A percentile compares a stretch with the other conserved stretches of the same genome.
These are phyloP conservation scores for Sakesphorus luctuosus DNA, from an alignment of 2,113 vertebrate species.

Conservation along the genomic window DNA sequence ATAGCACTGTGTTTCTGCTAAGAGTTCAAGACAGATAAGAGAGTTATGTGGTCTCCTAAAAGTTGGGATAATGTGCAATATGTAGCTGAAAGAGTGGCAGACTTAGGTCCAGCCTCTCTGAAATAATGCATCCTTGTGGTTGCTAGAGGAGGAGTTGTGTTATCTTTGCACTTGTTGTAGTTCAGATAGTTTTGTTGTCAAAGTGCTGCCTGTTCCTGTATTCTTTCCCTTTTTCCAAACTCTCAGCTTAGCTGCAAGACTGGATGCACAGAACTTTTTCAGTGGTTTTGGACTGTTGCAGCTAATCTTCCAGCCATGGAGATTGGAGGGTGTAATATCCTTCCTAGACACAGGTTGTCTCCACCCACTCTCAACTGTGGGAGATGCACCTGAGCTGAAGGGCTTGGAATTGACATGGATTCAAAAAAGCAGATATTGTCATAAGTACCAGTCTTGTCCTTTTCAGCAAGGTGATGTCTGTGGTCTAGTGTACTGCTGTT, in stretches of 20 bases:
- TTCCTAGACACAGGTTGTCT: rapidly evolving
- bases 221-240: neutral
- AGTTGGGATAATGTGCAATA: neutral
- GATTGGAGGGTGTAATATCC: neutral
- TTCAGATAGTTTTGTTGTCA: neutral
- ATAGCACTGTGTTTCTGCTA: neutral
- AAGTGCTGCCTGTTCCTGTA: neutral
- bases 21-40: neutral
- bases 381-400: neutral
- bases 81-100: neutral
- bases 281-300: neutral
- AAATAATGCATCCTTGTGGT: neutral
- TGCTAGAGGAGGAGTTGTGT: neutral
- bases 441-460: neutral
- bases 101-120: neutral
- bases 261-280: neutral
- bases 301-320: neutral
- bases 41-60: neutral
- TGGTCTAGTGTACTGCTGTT: neutral
- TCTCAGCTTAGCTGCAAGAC: neutral
- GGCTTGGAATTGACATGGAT: neutral
- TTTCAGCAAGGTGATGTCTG: neutral
- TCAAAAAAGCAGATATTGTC: neutral
- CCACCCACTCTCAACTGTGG: rapidly evolving
- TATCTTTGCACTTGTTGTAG: neutral